These are phyloP conservation scores for Ariolimax columbianus DNA, from an alignment of 2,888 invertebrate genomes.

Conservation along the genomic window DNA sequence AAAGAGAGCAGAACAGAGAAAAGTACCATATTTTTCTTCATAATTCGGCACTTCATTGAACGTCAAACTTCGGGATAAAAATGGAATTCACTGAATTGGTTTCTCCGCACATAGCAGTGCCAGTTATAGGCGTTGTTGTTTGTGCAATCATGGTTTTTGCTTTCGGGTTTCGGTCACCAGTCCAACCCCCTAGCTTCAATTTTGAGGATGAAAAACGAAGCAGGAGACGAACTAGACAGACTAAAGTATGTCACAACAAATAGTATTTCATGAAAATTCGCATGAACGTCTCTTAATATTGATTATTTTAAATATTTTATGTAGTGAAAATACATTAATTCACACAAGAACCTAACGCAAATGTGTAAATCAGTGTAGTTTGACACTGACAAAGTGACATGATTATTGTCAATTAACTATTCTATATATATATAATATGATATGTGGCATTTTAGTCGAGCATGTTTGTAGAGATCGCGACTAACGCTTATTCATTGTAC, in stretches of 20 bases:
- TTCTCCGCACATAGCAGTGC: conserved; percentile 81
- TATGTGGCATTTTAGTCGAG: too few species aligned
- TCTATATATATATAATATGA: too few species aligned
- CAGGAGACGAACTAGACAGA: conserved; percentile 61
- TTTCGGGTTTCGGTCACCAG: conserved; percentile 88
- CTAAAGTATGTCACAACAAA: conserved; percentile 59
- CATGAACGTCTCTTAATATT: too few species aligned
- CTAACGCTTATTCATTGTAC: too few species aligned
- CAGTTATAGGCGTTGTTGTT: conserved; percentile 84
- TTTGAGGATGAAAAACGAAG: conserved; percentile 67
- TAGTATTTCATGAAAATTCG: too few species aligned
- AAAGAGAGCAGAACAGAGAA: neutral
- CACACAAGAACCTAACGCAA: too few species aligned
- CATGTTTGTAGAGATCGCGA: too few species aligned
- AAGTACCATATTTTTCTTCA: conserved; percentile 65
- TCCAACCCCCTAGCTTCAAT: conserved; percentile 83
- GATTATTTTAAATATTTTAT: too few species aligned
- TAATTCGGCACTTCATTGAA: conserved; percentile 34
- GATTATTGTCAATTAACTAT: too few species aligned
- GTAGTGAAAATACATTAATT: too few species aligned
- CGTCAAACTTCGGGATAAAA: neutral
- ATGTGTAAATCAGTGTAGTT: too few species aligned
- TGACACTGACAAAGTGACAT: too few species aligned
- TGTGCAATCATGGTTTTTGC: conserved; percentile 87
- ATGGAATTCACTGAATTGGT: conserved; percentile 76